These are phyloP conservation scores for Rhea pennata DNA, from an alignment of 2,113 vertebrate genomes.

Conservation along the genomic window DNA sequence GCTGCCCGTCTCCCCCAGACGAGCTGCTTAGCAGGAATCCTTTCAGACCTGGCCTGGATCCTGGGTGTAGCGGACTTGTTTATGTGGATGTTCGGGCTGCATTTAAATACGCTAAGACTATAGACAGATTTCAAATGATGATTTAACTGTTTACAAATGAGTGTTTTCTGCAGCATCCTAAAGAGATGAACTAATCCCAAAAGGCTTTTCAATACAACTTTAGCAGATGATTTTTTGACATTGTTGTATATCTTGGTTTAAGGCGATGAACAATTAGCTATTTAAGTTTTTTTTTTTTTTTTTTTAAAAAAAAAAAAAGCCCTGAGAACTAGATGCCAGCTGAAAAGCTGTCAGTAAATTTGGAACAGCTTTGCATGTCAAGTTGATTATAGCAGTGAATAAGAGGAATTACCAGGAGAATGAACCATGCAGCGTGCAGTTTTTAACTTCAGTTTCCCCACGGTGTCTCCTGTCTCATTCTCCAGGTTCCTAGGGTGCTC, in stretches of 20 bases:
- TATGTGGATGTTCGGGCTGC: not conserved
- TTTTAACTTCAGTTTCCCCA: slow-evolving; percentile 56
- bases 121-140: slow-evolving; percentile 64
- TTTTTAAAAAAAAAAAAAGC: slow-evolving; percentile 33
- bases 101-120: slow-evolving; percentile 29
- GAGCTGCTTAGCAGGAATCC: not conserved
- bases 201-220: slow-evolving; percentile 64
- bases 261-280: slow-evolving; percentile 73
- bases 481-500: not conserved
- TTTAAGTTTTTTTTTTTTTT: slow-evolving; percentile 38
- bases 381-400: slow-evolving; percentile 66
- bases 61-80: not conserved
- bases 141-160: slow-evolving; percentile 77
- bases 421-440: slow-evolving; percentile 24
- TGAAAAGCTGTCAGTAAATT: slow-evolving; percentile 75
- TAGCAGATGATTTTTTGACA: slow-evolving; percentile 71
- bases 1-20: not conserved
- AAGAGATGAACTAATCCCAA: slow-evolving; percentile 59
- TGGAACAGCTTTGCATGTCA: slow-evolving; percentile 71
- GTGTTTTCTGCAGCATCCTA: slow-evolving; percentile 47
- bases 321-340: slow-evolving; percentile 73
- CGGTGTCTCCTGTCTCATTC: not conserved
- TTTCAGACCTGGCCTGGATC: not conserved
- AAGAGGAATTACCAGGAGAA: slow-evolving; percentile 64
- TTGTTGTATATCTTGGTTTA: slow-evolving; percentile 72